A percentile compares a stretch with the other conserved stretches of the same genome.
phyloP scores from a whole-genome alignment of 2,888 invertebrate genomes.

The Sphaeridia pumilis region DNA sequence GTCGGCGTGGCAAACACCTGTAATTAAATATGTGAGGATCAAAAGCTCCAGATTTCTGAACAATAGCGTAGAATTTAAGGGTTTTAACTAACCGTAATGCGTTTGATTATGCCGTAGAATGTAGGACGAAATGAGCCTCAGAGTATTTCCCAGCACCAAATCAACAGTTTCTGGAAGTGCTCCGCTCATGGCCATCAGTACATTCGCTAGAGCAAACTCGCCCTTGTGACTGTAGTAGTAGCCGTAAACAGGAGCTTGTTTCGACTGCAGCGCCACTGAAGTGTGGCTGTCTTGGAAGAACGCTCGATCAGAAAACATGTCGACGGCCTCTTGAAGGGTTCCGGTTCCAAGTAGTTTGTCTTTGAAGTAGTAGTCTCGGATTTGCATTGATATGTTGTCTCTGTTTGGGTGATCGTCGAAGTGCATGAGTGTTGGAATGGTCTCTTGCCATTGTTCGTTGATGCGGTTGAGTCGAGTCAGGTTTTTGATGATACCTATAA shows the following conservation, averaged over 20 bases:
- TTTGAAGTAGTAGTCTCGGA: slow-evolving; percentile 22
- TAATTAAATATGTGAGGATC: too few relatives aligned
- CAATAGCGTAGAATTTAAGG: not conserved
- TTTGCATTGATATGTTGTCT: slow-evolving; percentile 18
- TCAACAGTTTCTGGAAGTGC: slow-evolving; percentile 10
- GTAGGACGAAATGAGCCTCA: slow-evolving; percentile 11
- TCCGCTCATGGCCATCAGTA: slow-evolving; percentile 16
- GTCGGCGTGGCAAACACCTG: slow-evolving; percentile 26
- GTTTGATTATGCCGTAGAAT: slow-evolving; percentile 13
- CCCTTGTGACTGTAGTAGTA: slow-evolving; percentile 27
- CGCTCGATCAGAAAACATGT: slow-evolving; percentile 27
- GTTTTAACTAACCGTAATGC: slow-evolving; percentile 11
- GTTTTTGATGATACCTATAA: slow-evolving; percentile 13
- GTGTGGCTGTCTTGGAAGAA: slow-evolving; percentile 21
- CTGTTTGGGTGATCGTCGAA: slow-evolving; percentile 20
- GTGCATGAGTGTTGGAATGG: slow-evolving; percentile 21
- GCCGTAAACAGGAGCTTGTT: slow-evolving; percentile 24
- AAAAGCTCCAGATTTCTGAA: not conserved
- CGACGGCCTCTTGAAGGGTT: slow-evolving; percentile 18
- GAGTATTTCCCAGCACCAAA: slow-evolving; percentile 11
- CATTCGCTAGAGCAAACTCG: slow-evolving; percentile 18
- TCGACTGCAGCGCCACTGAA: slow-evolving; percentile 19
- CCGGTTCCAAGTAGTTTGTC: slow-evolving; percentile 1
- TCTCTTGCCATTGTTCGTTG: slow-evolving; percentile 21
- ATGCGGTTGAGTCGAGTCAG: slow-evolving; percentile 7